Base-by-base conservation (phyloP, 2,888 invertebrate species). In the Plemyria rubiginata region DNA sequence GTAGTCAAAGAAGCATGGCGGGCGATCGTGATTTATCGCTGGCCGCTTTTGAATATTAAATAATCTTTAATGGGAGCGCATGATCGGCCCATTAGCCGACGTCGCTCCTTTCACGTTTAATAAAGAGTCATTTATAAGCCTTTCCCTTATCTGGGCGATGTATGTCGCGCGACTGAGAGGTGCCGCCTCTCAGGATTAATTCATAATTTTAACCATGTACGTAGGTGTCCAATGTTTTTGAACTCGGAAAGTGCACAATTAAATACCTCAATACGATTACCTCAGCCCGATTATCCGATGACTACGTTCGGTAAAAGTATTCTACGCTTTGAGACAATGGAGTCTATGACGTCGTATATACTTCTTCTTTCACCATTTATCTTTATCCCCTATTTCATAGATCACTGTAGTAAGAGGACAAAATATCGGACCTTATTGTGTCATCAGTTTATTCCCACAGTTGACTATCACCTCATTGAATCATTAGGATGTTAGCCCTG, bases 21-120 rank as follows among this genome's bases (percentile, higher is more conserved):
- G 87, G 84, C 85, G 84, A 83, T 84, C 89, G 89, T 90, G 92
- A 92, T 92, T 92, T 92, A 92, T 92, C 82, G 86, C 80, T 84
- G 88, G 89, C 79, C 81, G 87, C 91, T 92, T 92, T 92, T 92
- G 92, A 92, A 92, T 92, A 92, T 92, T 92, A 92, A 92, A 92
- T 92, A 92, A 92, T 92, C 87, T 90, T 90, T 92, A 92, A 92
- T 92, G 92, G 91, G 91, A 90, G 92, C 92, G 92, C 92, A 92
- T 92, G 92, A 92, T 92, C 91, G 89, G 87, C 88, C 92, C 92
- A 92, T 92, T 92, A 92, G 91, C 90, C 88, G 88, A 84, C 90
- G 88, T 87, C 89, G 88, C 82, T 92, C 90, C 91, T 91, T 90
- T 91, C 92, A 91, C 90, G 88, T 92, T 92, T 92, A 92, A 92